Conservation (phyloP, 2,797 vertebrate species). For the Cyprinodon diabolis region DNA sequence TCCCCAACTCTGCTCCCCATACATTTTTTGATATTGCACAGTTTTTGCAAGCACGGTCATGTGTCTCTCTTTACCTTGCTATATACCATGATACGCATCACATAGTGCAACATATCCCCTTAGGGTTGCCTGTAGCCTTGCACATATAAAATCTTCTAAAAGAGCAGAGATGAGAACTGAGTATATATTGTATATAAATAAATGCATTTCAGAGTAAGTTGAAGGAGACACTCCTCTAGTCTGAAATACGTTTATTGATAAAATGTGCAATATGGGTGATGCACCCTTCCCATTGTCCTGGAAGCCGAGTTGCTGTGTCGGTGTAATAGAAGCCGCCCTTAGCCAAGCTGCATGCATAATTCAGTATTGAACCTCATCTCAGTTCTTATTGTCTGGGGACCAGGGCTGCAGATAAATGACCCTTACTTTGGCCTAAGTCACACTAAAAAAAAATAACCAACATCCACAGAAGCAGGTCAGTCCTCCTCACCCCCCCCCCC, state of each 20-base stretch:
- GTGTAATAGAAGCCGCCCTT: conserved; percentile 45
- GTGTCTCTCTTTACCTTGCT: conserved; percentile 5
- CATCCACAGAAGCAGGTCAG: conserved; percentile 46
- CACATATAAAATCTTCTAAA: conserved; percentile 1
- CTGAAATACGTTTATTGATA: neutral
- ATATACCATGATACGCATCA: conserved; percentile 13
- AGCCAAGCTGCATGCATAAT: conserved; percentile 65
- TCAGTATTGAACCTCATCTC: conserved; percentile 47
- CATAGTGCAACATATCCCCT: conserved; percentile 6
- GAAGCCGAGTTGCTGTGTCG: conserved; percentile 16
- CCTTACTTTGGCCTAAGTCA: conserved; percentile 53
- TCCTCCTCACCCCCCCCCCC: conserved; percentile 40
- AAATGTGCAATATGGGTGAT: conserved; percentile 8
- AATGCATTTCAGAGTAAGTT: neutral
- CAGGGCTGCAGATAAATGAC: conserved; percentile 58
- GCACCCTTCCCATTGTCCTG: conserved; percentile 22
- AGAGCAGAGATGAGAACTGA: conserved; percentile 26
- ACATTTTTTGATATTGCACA: conserved; percentile 15
- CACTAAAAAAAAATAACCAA: conserved; percentile 50
- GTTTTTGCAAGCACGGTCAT: conserved; percentile 12
- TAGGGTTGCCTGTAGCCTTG: conserved; percentile 32
- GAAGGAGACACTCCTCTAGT: neutral
- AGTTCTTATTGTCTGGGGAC: conserved; percentile 58
- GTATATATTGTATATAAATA: neutral
- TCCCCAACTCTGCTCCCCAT: neutral